phyloP scores from a whole-genome alignment of 2,113 vertebrate species.

The Lanius ludovicianus region DNA sequence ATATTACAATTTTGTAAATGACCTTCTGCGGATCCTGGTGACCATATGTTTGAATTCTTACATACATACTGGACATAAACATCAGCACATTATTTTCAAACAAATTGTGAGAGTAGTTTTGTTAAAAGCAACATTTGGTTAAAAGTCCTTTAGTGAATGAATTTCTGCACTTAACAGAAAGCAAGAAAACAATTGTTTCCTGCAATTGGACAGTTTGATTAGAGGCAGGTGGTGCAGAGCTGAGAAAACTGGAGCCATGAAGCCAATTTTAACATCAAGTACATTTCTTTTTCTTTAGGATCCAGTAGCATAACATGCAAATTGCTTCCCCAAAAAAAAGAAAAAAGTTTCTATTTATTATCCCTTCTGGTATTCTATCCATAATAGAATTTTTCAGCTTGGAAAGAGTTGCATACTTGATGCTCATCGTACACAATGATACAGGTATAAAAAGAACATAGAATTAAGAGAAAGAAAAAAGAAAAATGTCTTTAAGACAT shows the following conservation, averaged over 20 bases:
- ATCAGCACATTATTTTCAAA: conserved; percentile 19
- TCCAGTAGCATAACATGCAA: conserved; percentile 62
- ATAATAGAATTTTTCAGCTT: neutral
- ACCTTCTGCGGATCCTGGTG: neutral
- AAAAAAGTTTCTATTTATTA: conserved; percentile 51
- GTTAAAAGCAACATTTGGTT: conserved; percentile 63
- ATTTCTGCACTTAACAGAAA: conserved; percentile 75
- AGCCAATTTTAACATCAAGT: conserved; percentile 72
- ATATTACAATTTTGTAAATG: neutral
- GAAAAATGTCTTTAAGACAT: neutral
- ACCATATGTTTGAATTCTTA: conserved; percentile 6
- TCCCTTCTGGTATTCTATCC: conserved; percentile 41
- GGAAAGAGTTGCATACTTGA: neutral
- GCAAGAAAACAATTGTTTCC: conserved; percentile 79
- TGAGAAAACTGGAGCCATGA: conserved; percentile 57
- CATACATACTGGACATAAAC: neutral
- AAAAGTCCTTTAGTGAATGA: conserved; percentile 63
- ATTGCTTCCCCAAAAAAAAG: conserved; percentile 25
- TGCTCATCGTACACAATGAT: neutral
- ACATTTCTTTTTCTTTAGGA: conserved; percentile 61
- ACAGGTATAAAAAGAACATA: neutral
- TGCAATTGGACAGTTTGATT: conserved; percentile 82
- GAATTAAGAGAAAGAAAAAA: neutral
- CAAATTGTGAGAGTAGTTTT: conserved; percentile 29
- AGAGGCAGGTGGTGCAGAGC: conserved; percentile 76